Conservation (phyloP, 2,888 invertebrate species). For the Acheta domesticus region DNA sequence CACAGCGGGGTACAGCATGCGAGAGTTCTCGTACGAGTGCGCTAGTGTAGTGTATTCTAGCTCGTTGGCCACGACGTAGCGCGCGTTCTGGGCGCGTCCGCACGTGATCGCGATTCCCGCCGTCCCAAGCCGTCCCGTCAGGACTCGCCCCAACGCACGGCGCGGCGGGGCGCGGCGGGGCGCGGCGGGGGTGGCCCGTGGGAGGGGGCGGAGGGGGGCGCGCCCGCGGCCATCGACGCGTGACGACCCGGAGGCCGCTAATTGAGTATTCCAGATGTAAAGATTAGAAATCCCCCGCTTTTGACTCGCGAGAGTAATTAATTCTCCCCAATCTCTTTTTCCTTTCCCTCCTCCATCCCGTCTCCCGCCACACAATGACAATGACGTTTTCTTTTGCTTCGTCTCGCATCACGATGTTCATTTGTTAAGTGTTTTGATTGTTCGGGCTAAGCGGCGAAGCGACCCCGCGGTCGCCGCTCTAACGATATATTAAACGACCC, state of each 20-base stretch:
- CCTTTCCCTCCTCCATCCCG: background rate
- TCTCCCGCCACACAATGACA: constrained; percentile 24
- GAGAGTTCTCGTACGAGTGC: too few species aligned
- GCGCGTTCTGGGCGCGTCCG: too few species aligned
- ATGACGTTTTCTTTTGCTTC: constrained; percentile 30
- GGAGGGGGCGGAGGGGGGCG: background rate
- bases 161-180: too few species aligned
- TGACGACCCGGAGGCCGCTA: background rate
- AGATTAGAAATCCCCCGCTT: background rate
- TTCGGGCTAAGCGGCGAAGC: background rate
- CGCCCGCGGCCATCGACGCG: background rate
- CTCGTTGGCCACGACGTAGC: too few species aligned
- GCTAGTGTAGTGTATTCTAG: too few species aligned
- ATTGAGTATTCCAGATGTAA: constrained; percentile 9
- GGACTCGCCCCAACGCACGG: too few species aligned
- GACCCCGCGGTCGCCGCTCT: background rate
- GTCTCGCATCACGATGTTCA: constrained; percentile 31
- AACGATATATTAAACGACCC: constrained; percentile 19
- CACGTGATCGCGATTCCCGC: too few species aligned
- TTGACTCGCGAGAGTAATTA: background rate
- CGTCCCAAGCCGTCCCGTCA: too few species aligned
- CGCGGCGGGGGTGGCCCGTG: too few species aligned
- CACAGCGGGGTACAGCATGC: too few species aligned
- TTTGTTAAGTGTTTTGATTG: constrained; percentile 33
- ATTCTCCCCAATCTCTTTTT: constrained; percentile 11